phyloP scores from a whole-genome alignment of 2,888 invertebrate genomes.

The Perizoma flavofasciatum region DNA sequence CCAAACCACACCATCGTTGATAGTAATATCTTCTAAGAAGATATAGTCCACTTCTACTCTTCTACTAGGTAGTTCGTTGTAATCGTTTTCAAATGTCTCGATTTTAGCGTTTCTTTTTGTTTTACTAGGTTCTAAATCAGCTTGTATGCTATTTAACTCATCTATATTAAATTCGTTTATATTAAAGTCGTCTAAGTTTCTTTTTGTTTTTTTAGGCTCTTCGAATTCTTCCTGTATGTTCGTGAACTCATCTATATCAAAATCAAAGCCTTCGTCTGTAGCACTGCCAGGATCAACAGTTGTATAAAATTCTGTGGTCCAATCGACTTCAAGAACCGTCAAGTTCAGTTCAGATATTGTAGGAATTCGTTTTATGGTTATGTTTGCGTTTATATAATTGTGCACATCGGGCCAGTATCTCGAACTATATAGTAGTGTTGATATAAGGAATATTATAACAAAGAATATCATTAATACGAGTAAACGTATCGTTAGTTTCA shows the following conservation, averaged over 20 bases:
- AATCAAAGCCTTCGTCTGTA: conserved; percentile 45
- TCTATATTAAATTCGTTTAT: conserved; percentile 47
- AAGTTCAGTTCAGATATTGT: conserved; percentile 67
- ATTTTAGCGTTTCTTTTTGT: conserved; percentile 45
- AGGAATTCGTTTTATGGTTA: conserved; percentile 72
- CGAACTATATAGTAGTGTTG: conserved; percentile 62
- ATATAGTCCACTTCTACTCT: conserved; percentile 57
- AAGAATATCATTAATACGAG: conserved; percentile 63
- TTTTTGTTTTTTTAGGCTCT: conserved; percentile 35
- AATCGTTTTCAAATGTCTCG: conserved; percentile 45
- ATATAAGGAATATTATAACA: conserved; percentile 62
- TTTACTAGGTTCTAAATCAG: conserved; percentile 44
- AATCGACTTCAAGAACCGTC: conserved; percentile 51
- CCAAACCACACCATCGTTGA: conserved; percentile 29
- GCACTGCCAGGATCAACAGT: conserved; percentile 54
- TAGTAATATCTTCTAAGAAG: conserved; percentile 52
- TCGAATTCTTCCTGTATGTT: conserved; percentile 50
- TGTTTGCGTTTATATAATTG: conserved; percentile 70
- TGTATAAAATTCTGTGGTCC: conserved; percentile 56
- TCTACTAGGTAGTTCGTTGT: conserved; percentile 48
- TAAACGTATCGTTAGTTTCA: conserved; percentile 60
- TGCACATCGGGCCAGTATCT: conserved; percentile 74
- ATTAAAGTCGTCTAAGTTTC: conserved; percentile 39
- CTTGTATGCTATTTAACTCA: conserved; percentile 48
- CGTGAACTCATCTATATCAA: conserved; percentile 52